Evolutionary conservation across 2,888 invertebrate species (phyloP).

Genomic region (Schizotus pectinicornis): DNA sequence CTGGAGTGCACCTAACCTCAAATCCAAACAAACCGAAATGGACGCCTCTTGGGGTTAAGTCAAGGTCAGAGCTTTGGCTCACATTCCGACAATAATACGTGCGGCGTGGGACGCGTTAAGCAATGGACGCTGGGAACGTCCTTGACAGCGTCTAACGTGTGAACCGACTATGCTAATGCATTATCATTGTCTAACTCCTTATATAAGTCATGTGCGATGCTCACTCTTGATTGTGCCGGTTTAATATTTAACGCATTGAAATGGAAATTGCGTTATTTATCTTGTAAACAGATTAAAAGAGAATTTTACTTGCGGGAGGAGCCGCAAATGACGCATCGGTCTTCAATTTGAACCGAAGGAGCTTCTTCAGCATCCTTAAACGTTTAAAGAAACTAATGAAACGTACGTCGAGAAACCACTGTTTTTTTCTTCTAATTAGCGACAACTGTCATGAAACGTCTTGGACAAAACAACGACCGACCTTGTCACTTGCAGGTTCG

Average conservation of each 20-base stretch:
- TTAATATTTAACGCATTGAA: slow-evolving; percentile 10
- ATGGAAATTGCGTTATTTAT: slow-evolving; percentile 12
- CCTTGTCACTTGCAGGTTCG: slow-evolving; percentile 16
- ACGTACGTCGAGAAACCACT: too few species aligned
- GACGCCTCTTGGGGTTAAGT: slow-evolving; percentile 43
- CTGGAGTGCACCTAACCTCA: background rate
- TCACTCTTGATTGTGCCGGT: slow-evolving; percentile 14
- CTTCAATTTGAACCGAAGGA: too few species aligned
- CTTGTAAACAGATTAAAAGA: slow-evolving; percentile 1
- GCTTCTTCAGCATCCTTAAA: too few species aligned
- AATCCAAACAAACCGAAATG: slow-evolving; percentile 8
- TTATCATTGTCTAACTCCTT: slow-evolving; percentile 36
- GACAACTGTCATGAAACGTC: slow-evolving; percentile 12
- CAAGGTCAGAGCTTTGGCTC: slow-evolving; percentile 42
- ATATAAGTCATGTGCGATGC: slow-evolving; percentile 12
- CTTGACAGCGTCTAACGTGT: slow-evolving; percentile 51
- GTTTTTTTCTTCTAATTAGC: too few species aligned
- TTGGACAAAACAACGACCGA: slow-evolving; percentile 12
- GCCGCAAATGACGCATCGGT: too few species aligned
- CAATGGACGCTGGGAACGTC: slow-evolving; percentile 49
- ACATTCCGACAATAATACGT: slow-evolving; percentile 34
- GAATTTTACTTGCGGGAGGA: background rate
- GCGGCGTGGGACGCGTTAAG: slow-evolving; percentile 47
- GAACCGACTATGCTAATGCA: slow-evolving; percentile 46
- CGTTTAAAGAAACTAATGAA: too few species aligned